Evolutionary conservation across 92 coral and sea anemone genomes (phyloP).

Genomic region (Anthopleura xanthogrammica): DNA sequence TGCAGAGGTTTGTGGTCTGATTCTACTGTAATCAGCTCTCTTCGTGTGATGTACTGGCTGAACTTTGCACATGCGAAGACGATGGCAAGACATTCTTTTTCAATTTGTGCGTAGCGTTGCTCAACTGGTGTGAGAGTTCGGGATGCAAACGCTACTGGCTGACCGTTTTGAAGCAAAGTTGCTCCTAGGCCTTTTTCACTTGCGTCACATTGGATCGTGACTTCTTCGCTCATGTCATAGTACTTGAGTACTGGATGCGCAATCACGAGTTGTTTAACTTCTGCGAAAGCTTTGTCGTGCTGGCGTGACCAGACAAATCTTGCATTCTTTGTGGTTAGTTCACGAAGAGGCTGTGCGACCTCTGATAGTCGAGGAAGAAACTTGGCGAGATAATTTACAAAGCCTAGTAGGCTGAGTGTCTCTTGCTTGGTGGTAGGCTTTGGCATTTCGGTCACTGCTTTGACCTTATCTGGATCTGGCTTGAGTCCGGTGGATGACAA

Average conservation of each 20-base stretch:
- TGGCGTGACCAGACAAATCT: slow-evolving; percentile 40
- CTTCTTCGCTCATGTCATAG: background rate
- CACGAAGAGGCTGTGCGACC: slow-evolving; percentile 44
- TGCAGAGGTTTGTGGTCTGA: slow-evolving; percentile 12
- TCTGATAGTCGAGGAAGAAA: slow-evolving; percentile 28
- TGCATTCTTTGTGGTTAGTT: slow-evolving; percentile 35
- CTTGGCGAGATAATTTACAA: slow-evolving; percentile 34
- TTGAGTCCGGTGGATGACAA: slow-evolving; percentile 29
- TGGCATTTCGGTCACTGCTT: slow-evolving; percentile 36
- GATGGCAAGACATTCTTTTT: slow-evolving; percentile 12
- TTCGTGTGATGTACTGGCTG: slow-evolving; percentile 39
- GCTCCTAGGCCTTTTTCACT: background rate
- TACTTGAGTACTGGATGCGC: slow-evolving; percentile 19
- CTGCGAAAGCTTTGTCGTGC: slow-evolving; percentile 47
- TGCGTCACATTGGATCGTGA: slow-evolving; percentile 21
- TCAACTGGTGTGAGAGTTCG: slow-evolving; percentile 31
- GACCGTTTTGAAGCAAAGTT: slow-evolving; percentile 36
- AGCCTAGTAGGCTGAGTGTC: slow-evolving; percentile 41
- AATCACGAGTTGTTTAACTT: slow-evolving; percentile 27
- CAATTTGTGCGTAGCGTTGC: slow-evolving; percentile 31
- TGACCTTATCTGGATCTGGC: slow-evolving; percentile 43
- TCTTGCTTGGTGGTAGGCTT: slow-evolving; percentile 5
- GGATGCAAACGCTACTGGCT: slow-evolving; percentile 55
- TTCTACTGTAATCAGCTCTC: slow-evolving; percentile 26
- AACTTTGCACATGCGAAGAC: slow-evolving; percentile 43